Conservation (phyloP, 2,888 invertebrate species). For the Erynnis tages region DNA sequence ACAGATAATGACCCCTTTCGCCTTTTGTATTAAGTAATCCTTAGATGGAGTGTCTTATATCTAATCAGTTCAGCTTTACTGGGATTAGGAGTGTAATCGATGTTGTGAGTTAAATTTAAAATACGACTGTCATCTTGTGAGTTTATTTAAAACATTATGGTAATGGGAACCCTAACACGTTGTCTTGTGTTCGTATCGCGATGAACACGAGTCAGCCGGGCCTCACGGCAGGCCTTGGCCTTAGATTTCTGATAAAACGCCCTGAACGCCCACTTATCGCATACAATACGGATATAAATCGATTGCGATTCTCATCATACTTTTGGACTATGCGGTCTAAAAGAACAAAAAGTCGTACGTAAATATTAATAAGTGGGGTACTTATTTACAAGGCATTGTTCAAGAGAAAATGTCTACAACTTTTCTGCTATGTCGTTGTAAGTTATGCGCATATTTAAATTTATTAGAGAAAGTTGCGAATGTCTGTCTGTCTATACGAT, state of each 20-base stretch:
- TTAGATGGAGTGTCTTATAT: background rate
- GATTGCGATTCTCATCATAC: conserved; percentile 52
- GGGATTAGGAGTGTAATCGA: background rate
- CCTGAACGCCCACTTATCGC: conserved; percentile 49
- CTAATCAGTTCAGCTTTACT: background rate
- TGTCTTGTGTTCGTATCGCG: conserved; percentile 20
- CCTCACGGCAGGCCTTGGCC: conserved; percentile 42
- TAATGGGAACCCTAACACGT: conserved; percentile 20
- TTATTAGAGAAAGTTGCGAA: background rate
- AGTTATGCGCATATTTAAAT: conserved; percentile 2
- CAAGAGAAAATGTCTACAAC: conserved; percentile 3
- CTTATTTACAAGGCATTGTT: background rate
- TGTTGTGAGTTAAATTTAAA: conserved; percentile 6
- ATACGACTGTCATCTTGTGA: background rate
- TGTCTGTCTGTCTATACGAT: too few relatives aligned
- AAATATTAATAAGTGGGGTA: background rate
- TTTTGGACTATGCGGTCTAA: conserved; percentile 30
- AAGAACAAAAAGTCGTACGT: background rate
- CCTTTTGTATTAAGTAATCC: too few relatives aligned
- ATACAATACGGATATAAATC: conserved; percentile 56
- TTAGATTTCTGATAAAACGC: conserved; percentile 48
- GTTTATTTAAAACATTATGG: conserved; percentile 24
- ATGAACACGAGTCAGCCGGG: conserved; percentile 21
- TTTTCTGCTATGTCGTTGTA: conserved; percentile 4
- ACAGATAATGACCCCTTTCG: background rate